Base-by-base conservation (phyloP, 1,140 invertebrate species). In the Ectropis grisescens region DNA sequence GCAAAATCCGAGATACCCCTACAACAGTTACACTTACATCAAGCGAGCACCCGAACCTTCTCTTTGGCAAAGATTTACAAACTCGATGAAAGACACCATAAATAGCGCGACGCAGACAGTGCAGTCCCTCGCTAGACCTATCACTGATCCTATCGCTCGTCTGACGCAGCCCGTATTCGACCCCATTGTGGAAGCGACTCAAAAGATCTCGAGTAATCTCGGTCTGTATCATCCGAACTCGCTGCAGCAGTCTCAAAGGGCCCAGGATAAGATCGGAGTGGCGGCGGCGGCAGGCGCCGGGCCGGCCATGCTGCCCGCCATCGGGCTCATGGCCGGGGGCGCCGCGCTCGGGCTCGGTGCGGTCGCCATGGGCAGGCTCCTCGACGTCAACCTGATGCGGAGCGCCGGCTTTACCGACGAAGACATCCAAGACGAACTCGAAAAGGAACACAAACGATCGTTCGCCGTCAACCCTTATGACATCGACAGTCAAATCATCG, bases 311-410 rank as follows among this genome's bases (percentile, higher is more conserved):
- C 76, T 92, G n/a, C 91, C 90, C 12, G 90, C 90, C 2, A 65
- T 92, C 10, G 90, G 90, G 6, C 71, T 92, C 1, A 88, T 93
- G 38, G 91, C 91, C 11, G 90, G 91, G 1, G 92, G 91, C 2
- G 90, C 91, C 8, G 91, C 91, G 5, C 76, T 93, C 2, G 91
- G 91, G 1, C 83, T 93, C 1, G 91, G 91, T 11, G 91, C 91
- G 0, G 89, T 92, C 0, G 91, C 91, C 1, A 87, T 93, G 16
- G 91, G 91, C 5, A 83, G 89, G 37, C 87, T 90, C 46, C 60
- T 92, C 2, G 90, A 90, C 37, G 87, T 88, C 0, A 86, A 87
- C 41, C 67, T 89, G 8, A 81, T 89, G 55, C 85, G 86, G 15
- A 76, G 85, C 43, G 80, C 51, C 11, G 74, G 62, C 19, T 38